These are phyloP conservation scores for Esox niger DNA, from an alignment of 2,113 vertebrate species.

Conservation along the genomic window DNA sequence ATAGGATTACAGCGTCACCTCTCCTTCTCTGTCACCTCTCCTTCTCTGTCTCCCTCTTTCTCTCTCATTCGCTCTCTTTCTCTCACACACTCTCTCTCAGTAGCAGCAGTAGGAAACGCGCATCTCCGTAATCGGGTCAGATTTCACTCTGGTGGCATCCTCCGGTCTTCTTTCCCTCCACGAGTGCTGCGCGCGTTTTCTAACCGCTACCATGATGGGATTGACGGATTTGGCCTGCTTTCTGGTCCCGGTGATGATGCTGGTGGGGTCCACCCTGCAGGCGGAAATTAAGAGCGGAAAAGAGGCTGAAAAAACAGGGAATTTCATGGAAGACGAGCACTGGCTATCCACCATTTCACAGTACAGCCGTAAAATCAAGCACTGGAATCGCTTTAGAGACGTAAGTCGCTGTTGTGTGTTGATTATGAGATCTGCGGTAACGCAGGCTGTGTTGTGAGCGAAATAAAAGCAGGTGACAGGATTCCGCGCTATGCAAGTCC, in stretches of 20 bases:
- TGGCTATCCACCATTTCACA: conserved; percentile 97
- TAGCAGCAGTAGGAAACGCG: conserved; percentile 73
- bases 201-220: conserved; percentile 59
- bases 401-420: conserved; percentile 75
- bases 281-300: conserved; percentile 74
- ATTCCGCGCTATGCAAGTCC: not conserved
- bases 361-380: conserved; percentile 96
- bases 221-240: conserved; percentile 71
- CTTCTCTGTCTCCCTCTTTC: too few relatives aligned
- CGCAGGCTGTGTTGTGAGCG: conserved; percentile 38
- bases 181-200: conserved; percentile 22
- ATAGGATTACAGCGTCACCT: too few relatives aligned
- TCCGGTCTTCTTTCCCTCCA: conserved; percentile 53
- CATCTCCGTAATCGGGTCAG: conserved; percentile 78
- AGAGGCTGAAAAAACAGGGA: conserved; percentile 83
- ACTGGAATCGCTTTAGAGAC: conserved; percentile 98
- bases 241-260: conserved; percentile 72
- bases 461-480: not conserved
- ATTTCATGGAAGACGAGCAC: conserved; percentile 97
- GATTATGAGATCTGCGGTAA: conserved; percentile 47
- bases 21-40: too few relatives aligned
- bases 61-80: conserved; percentile 36
- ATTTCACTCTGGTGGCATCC: conserved; percentile 72
- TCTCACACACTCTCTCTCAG: conserved; percentile 29
- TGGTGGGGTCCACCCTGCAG: conserved; percentile 69